Conservation (phyloP, 2,113 vertebrate species). For the Tachysurus vachellii region DNA sequence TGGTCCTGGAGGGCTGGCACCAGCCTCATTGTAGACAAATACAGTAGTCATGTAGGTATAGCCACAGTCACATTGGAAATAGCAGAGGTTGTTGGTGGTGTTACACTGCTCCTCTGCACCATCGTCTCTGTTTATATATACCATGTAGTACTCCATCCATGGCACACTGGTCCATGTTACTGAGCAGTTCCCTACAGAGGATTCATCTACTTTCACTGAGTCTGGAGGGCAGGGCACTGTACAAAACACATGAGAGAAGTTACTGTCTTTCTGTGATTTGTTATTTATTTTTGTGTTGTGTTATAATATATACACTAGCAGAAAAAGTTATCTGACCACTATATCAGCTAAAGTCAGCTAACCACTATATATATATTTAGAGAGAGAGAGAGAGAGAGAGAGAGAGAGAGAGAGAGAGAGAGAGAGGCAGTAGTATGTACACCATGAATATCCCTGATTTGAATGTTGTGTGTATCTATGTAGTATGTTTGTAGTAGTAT, state of each 20-base stretch:
- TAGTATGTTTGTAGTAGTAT: neutral
- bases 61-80: constrained; percentile 82
- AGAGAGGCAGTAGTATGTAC: no score
- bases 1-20: constrained; percentile 78
- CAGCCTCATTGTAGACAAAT: constrained; percentile 85
- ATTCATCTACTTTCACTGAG: constrained; percentile 75
- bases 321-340: neutral
- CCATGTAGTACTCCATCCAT: constrained; percentile 80
- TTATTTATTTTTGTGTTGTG: neutral
- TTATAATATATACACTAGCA: neutral
- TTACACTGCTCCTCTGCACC: constrained; percentile 84
- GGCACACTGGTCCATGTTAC: constrained; percentile 76
- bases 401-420: no score
- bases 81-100: constrained; percentile 78
- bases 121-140: constrained; percentile 87
- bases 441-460: no score
- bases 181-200: constrained; percentile 72
- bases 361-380: no score
- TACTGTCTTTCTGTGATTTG: neutral
- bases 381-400: no score
- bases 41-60: constrained; percentile 86
- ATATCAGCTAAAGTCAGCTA: no score
- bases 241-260: neutral
- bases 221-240: constrained; percentile 85
- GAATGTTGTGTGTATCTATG: neutral